phyloP scores from a whole-genome alignment of 2,888 invertebrate species.

The Limulus polyphemus region DNA sequence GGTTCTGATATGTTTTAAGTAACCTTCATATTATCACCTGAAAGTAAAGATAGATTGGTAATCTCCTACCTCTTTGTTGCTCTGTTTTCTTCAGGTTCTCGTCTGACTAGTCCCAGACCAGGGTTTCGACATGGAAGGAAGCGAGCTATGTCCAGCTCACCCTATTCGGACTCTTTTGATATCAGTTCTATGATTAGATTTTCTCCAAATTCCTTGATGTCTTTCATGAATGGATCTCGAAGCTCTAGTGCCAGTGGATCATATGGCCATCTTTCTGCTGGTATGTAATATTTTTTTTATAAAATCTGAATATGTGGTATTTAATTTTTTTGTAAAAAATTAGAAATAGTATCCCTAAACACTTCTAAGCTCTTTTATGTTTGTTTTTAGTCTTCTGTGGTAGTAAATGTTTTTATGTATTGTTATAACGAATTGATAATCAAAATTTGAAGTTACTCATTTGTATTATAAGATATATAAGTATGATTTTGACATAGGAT shows the following conservation, averaged over 20 bases:
- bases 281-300: slow-evolving; percentile 38
- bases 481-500: too few species aligned
- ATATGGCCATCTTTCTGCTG: slow-evolving; percentile 91
- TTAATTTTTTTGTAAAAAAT: slow-evolving; percentile 4
- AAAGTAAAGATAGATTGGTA: too few species aligned
- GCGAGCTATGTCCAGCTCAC: slow-evolving; percentile 75
- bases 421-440: too few species aligned
- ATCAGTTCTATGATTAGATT: slow-evolving; percentile 91
- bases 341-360: slow-evolving; percentile 1
- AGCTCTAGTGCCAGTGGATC: slow-evolving; percentile 85
- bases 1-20: too few species aligned
- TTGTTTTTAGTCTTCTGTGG: too few species aligned
- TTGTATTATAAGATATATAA: too few species aligned
- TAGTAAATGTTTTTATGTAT: too few species aligned
- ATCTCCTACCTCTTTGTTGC: too few species aligned
- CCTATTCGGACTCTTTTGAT: slow-evolving; percentile 90
- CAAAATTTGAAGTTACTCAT: too few species aligned
- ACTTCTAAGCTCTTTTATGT: too few species aligned
- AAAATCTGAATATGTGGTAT: background rate
- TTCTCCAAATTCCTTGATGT: slow-evolving; percentile 75
- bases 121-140: slow-evolving; percentile 59
- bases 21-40: too few species aligned
- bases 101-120: slow-evolving; percentile 55
- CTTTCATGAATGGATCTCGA: slow-evolving; percentile 65
- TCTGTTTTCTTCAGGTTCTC: slow-evolving; percentile 41